Conservation (phyloP, 2,888 invertebrate genomes). For the Meloe dianella region DNA sequence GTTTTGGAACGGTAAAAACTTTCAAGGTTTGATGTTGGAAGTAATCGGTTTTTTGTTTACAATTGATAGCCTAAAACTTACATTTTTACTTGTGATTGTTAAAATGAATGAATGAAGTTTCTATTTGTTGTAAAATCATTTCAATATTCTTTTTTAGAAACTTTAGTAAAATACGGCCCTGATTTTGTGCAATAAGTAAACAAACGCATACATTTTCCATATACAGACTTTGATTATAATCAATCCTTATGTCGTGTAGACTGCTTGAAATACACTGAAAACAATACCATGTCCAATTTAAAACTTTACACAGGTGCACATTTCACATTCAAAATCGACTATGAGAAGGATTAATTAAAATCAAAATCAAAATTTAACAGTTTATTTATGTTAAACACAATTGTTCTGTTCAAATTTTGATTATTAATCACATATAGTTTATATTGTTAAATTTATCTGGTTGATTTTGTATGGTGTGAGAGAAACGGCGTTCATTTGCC, state of each 20-base stretch:
- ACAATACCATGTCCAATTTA: constrained; percentile 49
- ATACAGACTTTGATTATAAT: constrained; percentile 46
- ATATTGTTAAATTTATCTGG: constrained; percentile 34
- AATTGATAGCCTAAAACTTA: too few relatives aligned
- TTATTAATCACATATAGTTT: background rate
- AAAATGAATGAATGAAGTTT: too few relatives aligned
- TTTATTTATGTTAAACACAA: constrained; percentile 41
- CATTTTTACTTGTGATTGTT: too few relatives aligned
- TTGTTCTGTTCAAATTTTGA: constrained; percentile 29
- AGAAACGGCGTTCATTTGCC: constrained; percentile 57
- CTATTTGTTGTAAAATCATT: too few relatives aligned
- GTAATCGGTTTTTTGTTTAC: too few relatives aligned
- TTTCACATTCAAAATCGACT: constrained; percentile 33
- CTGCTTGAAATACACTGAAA: constrained; percentile 42
- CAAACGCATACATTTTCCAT: constrained; percentile 42
- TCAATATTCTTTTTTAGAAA: background rate
- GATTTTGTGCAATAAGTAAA: constrained; percentile 42
- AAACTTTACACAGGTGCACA: constrained; percentile 48
- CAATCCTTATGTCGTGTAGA: constrained; percentile 38
- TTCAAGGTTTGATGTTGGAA: too few relatives aligned
- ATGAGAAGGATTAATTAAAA: constrained; percentile 24
- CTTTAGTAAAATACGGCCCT: background rate
- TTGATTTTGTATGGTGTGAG: constrained; percentile 35
- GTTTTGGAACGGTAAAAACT: background rate
- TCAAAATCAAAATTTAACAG: constrained; percentile 27